Base-by-base conservation (phyloP, 2,888 invertebrate genomes). In the Cryptops parisi region DNA sequence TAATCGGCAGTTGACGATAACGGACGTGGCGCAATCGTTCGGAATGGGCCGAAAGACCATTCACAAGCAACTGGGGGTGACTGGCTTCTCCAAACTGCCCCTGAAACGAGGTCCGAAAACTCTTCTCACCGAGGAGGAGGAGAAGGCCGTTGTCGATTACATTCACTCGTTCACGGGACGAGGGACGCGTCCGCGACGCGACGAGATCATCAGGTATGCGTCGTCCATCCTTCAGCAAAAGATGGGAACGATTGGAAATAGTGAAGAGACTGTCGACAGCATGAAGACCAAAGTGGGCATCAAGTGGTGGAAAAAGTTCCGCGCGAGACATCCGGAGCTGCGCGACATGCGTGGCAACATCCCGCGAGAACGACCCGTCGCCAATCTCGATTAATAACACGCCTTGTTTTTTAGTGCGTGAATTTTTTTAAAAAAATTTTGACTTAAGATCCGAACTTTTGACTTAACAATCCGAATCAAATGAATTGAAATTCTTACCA, bases 271-370 rank as follows among this genome's bases (percentile, higher is more conserved):
- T n/a, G 33, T 15, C 12, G 43, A 40, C 9, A 26, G 23, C 23
- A 33, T 25, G 1, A 52, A 52, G 45, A 52, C 52, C 3, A 52
- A 52, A 52, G 52, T 52, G 15, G 52, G 52, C 17, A 52, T 52
- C 21, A 52, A 52, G 17, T 52, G 52, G 52, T 52, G 52, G 52
- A 52, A 52, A 33, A 52, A 52, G 27, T 52, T 52, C 45, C 25
- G 52, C 6, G 52, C 52, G 12, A n/a, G 52, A 12, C 52, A 52
- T 27, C 52, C 52, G 2, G 52, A 52, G n/a, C 45, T 52, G 19
- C n/a, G 52, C 15, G 52, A 52, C 22, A 52, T 52, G 52, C 17
- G 52, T 12, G 52, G 52, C 1, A 52, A 52, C 33, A 52, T 52
- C 3, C 52, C 52, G 2, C 24, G 27, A n/a, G 52, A 52, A 45